Percentiles rank a stretch among this genome's conserved stretches.
Conservation (phyloP, 1,140 invertebrate genomes). For the Lamellibrachia luymesi region DNA sequence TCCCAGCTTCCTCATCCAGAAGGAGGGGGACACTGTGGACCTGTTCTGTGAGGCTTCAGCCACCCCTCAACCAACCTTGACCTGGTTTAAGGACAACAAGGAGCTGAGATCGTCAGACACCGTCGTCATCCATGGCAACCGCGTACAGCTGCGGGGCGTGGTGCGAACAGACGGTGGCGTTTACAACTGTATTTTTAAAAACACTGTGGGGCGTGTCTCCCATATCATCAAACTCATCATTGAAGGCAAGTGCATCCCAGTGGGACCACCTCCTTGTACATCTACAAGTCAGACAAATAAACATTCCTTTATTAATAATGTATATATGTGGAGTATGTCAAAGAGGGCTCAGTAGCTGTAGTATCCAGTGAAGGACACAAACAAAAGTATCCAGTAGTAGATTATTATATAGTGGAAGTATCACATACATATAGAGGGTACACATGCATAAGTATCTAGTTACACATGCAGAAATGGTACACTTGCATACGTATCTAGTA, state of each 20-base stretch:
- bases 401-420: not conserved
- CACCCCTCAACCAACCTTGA: slow-evolving; percentile 55
- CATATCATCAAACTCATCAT: slow-evolving; percentile 92
- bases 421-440: not conserved
- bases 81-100: slow-evolving; percentile 43
- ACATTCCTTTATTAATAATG: not conserved
- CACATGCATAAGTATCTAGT: not conserved
- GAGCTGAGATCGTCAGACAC: slow-evolving; percentile 28
- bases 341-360: not conserved
- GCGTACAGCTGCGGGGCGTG: slow-evolving; percentile 76
- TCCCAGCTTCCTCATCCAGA: slow-evolving; percentile 34
- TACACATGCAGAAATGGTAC: not conserved
- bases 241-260: slow-evolving; percentile 68
- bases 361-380: not conserved
- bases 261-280: not conserved
- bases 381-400: not conserved
- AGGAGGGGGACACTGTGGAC: slow-evolving; percentile 79
- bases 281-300: not conserved
- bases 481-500: not conserved
- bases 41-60: slow-evolving; percentile 93
- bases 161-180: slow-evolving; percentile 90
- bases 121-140: slow-evolving; percentile 31
- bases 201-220: slow-evolving; percentile 90
- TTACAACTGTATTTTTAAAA: slow-evolving; percentile 90
- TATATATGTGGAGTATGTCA: not conserved